Evolutionary conservation across 2,888 invertebrate genomes (phyloP), one percentile per base, ranked within the genome.

Genomic region (Tryphoninae sp.): DNA sequence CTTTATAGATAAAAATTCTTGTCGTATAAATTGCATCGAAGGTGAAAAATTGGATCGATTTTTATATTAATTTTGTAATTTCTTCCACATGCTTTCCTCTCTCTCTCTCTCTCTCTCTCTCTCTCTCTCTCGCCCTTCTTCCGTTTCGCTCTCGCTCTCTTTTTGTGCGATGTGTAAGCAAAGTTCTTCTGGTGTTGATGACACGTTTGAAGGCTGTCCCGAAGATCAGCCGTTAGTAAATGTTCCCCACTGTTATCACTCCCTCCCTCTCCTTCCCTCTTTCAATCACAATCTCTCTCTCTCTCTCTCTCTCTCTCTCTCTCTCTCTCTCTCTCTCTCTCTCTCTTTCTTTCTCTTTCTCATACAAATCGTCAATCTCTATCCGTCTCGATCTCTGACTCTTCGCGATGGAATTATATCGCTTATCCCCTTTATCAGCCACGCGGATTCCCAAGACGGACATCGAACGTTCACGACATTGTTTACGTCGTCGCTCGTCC

Each of bases 381-480:
- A 33, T 33, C 33, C 33, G 33, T 33, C 33, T 33, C 33, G 33
- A 33, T 42, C 74, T 19, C 19, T 22, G 19, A 11, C 42, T 40
- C 75, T 49, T 19, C 22, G 49, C 67, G 49, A 9, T 62, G 16
- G 58, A 78, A 69, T 78, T 81, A 78, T 74, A 51, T 67, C 71
- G 75, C 59, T 82, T 77, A 67, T 82, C 76, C 71, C 76, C 59
- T 69, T 79, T 80, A 75, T 82, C 79, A 59, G 16, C 45, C 75
- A 53, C 69, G 69, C 78, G 68, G 69, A 81, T 78, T 81, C 64
- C 73, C 73, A 59, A 81, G 62, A 73, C 78, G 68, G 23, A 68
- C 49, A 74, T 59, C 73, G 72, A 78, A 73, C 69, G 58, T 59
- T 64, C 23, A 19, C 3, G 42, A 65, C 71, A 67, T 75, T 81